Evolutionary conservation across 2,113 vertebrate genomes (phyloP).

Genomic region (Toxostoma redivivum): DNA sequence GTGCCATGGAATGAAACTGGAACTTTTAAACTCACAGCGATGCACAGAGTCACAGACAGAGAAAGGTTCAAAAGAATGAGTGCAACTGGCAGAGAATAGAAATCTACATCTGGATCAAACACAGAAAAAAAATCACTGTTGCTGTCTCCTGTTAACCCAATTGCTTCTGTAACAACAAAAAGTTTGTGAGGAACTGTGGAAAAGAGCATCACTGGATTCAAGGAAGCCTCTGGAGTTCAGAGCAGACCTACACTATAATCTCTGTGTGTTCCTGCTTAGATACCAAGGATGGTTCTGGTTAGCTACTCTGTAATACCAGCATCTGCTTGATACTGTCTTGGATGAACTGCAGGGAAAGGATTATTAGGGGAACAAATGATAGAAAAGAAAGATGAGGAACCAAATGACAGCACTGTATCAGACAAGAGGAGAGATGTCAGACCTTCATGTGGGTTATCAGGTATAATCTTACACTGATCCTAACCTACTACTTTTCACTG

Average conservation of each 20-base stretch:
- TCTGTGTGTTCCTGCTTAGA: background rate
- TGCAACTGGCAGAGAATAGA: background rate
- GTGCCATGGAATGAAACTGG: background rate
- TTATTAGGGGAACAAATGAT: background rate
- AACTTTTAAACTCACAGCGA: background rate
- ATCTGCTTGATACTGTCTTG: background rate
- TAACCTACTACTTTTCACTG: background rate
- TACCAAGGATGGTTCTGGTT: background rate
- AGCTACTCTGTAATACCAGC: background rate
- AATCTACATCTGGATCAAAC: background rate
- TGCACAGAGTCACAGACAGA: background rate
- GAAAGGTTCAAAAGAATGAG: background rate
- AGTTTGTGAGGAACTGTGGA: background rate
- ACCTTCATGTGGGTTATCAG: background rate
- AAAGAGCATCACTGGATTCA: background rate
- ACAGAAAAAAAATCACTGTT: background rate
- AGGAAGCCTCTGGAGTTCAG: background rate
- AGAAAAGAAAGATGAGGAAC: background rate
- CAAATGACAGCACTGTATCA: background rate
- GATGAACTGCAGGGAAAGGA: background rate
- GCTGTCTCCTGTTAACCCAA: background rate
- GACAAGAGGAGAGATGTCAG: background rate
- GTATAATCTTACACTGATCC: background rate
- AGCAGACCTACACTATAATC: background rate
- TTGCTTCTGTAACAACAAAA: background rate